These are phyloP conservation scores for Alloscopus bannaensis DNA, from an alignment of 2,888 invertebrate genomes.

Conservation along the genomic window DNA sequence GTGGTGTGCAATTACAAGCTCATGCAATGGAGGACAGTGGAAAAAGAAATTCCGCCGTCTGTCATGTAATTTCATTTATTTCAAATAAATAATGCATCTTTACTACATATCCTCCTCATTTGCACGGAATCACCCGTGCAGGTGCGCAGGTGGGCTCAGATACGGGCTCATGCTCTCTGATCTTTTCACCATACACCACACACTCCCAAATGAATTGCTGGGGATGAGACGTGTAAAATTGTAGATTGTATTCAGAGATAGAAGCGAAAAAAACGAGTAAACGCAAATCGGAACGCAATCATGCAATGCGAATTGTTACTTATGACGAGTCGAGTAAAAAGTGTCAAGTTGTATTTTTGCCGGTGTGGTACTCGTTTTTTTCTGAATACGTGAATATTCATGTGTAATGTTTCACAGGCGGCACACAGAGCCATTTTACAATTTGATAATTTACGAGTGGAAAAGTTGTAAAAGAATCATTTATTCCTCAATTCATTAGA, in stretches of 20 bases:
- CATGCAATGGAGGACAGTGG: too few relatives aligned
- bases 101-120: constrained; percentile 5
- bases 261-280: background rate
- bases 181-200: background rate
- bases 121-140: constrained; percentile 4
- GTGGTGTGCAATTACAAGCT: constrained; percentile 23
- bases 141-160: constrained; percentile 15
- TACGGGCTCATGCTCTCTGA: background rate
- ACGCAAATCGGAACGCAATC: constrained; percentile 29
- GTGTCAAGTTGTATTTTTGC: constrained; percentile 17
- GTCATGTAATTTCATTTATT: constrained; percentile 41
- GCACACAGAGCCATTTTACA: constrained; percentile 13
- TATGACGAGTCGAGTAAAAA: background rate
- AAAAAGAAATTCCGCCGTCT: constrained; percentile 30
- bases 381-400: constrained; percentile 5
- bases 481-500: constrained; percentile 35
- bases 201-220: too few relatives aligned
- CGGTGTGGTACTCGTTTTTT: constrained; percentile 18
- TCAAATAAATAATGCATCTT: constrained; percentile 43
- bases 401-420: background rate
- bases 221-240: too few relatives aligned
- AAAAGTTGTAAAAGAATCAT: constrained; percentile 41
- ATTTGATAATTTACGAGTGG: constrained; percentile 38
- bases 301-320: constrained; percentile 16
- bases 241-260: background rate